Conservation (phyloP, 2,888 invertebrate genomes). For the Oxyteleia sp. region DNA sequence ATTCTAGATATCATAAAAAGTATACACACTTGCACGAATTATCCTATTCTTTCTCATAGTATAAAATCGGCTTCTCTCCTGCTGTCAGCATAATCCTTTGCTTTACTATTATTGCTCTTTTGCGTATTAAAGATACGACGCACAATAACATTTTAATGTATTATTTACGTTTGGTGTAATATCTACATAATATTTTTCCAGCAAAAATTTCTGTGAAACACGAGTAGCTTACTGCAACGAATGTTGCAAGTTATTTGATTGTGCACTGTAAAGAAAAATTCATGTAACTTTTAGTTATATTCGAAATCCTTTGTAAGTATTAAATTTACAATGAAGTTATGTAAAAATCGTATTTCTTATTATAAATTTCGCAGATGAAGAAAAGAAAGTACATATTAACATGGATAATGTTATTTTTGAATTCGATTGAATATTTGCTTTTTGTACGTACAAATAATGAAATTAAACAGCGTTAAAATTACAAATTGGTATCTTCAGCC, state of each 20-base stretch:
- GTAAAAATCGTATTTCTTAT: too few species aligned
- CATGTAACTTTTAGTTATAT: constrained; percentile 2
- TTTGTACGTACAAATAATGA: too few species aligned
- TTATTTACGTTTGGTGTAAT: constrained; percentile 25
- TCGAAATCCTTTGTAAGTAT: too few species aligned
- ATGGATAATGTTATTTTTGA: too few species aligned
- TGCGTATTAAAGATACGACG: constrained; percentile 10
- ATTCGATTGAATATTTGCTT: too few species aligned
- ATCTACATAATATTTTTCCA: constrained; percentile 10
- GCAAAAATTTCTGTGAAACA: constrained; percentile 10
- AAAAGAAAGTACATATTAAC: too few species aligned
- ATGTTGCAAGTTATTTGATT: constrained; percentile 2
- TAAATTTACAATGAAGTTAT: too few species aligned
- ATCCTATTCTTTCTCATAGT: constrained; percentile 24
- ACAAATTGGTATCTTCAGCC: too few species aligned
- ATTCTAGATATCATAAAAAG: constrained; percentile 30
- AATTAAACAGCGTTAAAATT: too few species aligned
- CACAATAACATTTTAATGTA: constrained; percentile 31
- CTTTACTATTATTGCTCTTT: constrained; percentile 45
- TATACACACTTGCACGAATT: constrained; percentile 8
- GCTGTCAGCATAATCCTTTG: constrained; percentile 38
- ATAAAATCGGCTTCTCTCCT: constrained; percentile 31
- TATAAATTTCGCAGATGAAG: too few species aligned
- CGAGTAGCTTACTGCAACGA: constrained; percentile 8
- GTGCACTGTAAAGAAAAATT: constrained; percentile 2